Evolutionary conservation across 2,113 vertebrate genomes (phyloP).

Genomic region (Rhinichthys klamathensis): DNA sequence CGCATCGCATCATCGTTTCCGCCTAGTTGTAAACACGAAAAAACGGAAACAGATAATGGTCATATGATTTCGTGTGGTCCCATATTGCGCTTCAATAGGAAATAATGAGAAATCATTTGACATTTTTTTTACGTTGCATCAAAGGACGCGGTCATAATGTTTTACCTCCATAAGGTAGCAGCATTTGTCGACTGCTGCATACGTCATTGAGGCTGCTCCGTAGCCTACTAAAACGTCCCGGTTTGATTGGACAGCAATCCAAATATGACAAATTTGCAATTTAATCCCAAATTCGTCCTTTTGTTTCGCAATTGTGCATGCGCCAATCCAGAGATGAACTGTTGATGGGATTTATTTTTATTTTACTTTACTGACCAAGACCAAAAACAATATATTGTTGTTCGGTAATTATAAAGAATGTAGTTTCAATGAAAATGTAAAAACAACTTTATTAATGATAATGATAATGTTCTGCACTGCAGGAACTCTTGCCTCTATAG

Average conservation of each 20-base stretch:
- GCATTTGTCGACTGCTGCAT: not conserved
- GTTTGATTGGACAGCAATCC: no score
- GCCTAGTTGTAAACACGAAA: not conserved
- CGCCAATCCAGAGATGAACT: not conserved
- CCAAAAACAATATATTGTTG: not conserved
- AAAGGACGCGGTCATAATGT: not conserved
- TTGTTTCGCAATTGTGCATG: no score
- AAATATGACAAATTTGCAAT: not conserved
- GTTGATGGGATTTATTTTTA: not conserved
- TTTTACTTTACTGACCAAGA: not conserved
- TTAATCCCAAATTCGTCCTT: no score
- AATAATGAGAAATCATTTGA: not conserved
- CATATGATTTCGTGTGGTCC: not conserved
- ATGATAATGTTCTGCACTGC: no score
- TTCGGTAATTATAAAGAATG: not conserved
- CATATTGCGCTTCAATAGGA: not conserved
- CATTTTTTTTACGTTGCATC: not conserved
- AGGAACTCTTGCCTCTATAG: no score
- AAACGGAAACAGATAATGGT: not conserved
- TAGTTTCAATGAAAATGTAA: not conserved
- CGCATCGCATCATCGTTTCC: not conserved
- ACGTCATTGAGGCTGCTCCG: not conserved
- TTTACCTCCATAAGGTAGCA: no score
- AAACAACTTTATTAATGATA: not conserved
- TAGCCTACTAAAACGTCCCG: no score